phyloP scores from a whole-genome alignment of 2,113 vertebrate genomes.

The Oryzias celebensis region DNA sequence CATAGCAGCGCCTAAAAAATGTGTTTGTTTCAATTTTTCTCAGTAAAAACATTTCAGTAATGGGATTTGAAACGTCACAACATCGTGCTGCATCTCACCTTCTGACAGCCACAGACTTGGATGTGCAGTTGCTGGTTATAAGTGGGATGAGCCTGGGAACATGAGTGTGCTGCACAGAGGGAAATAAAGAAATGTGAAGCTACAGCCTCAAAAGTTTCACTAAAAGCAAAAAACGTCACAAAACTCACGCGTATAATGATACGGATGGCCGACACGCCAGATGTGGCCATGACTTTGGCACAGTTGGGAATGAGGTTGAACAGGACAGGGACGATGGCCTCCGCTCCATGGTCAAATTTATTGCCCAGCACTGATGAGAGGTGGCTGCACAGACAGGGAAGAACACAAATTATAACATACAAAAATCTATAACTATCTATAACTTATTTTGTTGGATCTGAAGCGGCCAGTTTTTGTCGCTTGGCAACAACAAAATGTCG shows the following conservation, averaged over 20 bases:
- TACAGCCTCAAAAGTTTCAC: not conserved
- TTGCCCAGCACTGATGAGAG: constrained; percentile 92
- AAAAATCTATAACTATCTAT: not conserved
- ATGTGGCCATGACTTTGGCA: constrained; percentile 96
- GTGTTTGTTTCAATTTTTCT: constrained; percentile 10
- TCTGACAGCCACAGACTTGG: constrained; percentile 93
- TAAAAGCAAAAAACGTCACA: not conserved
- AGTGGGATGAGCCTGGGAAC: constrained; percentile 95
- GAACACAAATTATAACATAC: not conserved
- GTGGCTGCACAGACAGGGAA: constrained; percentile 72
- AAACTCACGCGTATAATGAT: constrained; percentile 91
- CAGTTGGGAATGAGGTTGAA: constrained; percentile 98
- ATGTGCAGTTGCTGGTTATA: constrained; percentile 97
- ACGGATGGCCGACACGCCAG: constrained; percentile 91
- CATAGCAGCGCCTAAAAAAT: constrained; percentile 77
- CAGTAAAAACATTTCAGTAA: not conserved
- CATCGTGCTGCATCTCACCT: constrained; percentile 75
- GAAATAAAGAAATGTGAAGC: not conserved
- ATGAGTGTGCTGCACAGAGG: constrained; percentile 88
- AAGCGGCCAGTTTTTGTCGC: no score
- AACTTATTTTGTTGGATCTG: no score
- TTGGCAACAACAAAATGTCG: no score
- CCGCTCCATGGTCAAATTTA: constrained; percentile 96
- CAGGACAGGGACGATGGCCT: constrained; percentile 94
- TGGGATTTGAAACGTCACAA: not conserved